Conservation (phyloP, 2,113 vertebrate genomes). For the Dendropsophus ebraccatus region DNA sequence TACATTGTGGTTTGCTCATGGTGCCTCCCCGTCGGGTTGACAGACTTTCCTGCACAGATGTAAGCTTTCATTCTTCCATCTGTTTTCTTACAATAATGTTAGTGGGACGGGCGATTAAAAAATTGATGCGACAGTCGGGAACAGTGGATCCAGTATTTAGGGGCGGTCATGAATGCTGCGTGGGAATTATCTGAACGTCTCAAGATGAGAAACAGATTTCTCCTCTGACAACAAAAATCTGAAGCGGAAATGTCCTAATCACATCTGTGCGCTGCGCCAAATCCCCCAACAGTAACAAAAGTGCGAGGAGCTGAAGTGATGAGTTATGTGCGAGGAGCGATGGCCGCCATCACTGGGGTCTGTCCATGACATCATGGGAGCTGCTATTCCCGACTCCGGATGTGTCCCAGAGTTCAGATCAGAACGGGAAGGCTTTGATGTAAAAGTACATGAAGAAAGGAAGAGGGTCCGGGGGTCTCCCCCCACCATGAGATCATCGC, state of each 20-base stretch:
- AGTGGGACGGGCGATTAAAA: too few species aligned
- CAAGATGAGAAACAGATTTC: not conserved
- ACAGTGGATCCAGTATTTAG: too few species aligned
- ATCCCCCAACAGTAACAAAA: not conserved
- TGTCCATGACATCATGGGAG: slow-evolving; percentile 21
- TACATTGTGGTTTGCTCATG: too few species aligned
- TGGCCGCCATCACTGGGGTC: not conserved
- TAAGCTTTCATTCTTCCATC: too few species aligned
- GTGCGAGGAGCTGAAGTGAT: not conserved
- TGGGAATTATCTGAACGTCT: not conserved
- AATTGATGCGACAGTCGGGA: too few species aligned
- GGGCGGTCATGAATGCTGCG: not conserved
- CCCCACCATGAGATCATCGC: slow-evolving; percentile 36
- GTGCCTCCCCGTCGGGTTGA: too few species aligned
- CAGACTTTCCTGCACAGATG: too few species aligned
- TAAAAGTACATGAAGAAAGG: not conserved
- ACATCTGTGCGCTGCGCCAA: not conserved
- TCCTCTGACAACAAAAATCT: not conserved
- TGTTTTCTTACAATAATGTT: too few species aligned
- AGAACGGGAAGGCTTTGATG: slow-evolving; percentile 28
- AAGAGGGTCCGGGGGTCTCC: not conserved
- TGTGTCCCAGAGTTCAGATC: slow-evolving; percentile 14
- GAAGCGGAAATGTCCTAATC: not conserved
- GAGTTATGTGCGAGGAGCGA: not conserved
- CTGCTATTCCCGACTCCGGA: not conserved